Percentiles rank a stretch among this genome's conserved stretches.
phyloP scores from a whole-genome alignment of 2,113 vertebrate genomes.

The Probosciger aterrimus region DNA sequence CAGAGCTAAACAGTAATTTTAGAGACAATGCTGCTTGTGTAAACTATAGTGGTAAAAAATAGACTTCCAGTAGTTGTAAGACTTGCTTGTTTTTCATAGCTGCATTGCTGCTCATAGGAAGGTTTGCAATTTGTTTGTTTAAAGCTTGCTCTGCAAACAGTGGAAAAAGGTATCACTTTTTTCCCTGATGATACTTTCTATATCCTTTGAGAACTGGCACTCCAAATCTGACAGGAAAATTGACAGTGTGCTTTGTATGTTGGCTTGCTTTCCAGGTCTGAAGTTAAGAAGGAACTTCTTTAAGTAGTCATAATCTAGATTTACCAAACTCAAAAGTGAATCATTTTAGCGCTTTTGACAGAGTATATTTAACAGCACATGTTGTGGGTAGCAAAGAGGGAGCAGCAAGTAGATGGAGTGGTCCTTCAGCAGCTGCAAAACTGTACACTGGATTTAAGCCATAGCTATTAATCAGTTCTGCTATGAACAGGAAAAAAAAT shows the following conservation, averaged over 20 bases:
- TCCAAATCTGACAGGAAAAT: neutral
- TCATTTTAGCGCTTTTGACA: neutral
- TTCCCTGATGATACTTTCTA: neutral
- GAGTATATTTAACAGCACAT: neutral
- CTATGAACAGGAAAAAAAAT: neutral
- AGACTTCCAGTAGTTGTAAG: neutral
- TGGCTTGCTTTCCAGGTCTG: neutral
- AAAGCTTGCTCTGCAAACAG: neutral
- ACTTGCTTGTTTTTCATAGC: neutral
- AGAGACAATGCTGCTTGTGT: neutral
- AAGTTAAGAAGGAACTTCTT: neutral
- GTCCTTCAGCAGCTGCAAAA: slow-evolving; percentile 32
- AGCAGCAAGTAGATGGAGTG: slow-evolving; percentile 10
- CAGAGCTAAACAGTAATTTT: neutral
- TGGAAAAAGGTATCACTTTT: neutral
- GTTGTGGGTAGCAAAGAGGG: neutral
- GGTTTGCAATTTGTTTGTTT: neutral
- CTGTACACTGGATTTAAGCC: slow-evolving; percentile 16
- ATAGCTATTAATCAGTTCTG: slow-evolving; percentile 42
- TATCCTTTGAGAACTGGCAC: neutral
- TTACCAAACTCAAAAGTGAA: neutral
- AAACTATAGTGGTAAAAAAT: slow-evolving; percentile 19
- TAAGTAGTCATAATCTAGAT: neutral
- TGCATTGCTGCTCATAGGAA: neutral
- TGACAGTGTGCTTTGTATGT: neutral